Base-by-base conservation (phyloP, 2,797 vertebrate genomes). In the Notolepis coatsorum region DNA sequence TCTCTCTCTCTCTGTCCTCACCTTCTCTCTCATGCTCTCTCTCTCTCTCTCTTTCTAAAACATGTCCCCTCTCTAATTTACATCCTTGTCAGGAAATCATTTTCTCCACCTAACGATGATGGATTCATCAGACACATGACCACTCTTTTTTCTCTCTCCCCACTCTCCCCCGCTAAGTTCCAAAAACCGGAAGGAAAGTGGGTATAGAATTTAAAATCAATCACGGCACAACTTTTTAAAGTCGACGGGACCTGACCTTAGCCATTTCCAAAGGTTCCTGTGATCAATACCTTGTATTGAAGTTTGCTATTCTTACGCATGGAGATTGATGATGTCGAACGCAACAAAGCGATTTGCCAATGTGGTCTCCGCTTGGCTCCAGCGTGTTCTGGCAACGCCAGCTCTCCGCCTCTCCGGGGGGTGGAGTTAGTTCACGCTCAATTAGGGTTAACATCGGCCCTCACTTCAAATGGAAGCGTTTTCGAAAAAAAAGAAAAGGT, bases 301-400 rank as follows among this genome's bases (percentile, higher is more conserved):
- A 79, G 73, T 58, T 77, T 54, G 71, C 79, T 58, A 68, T 77
- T 70, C 68, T 56, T 61, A 54, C 70, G 59, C 73, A 75, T 80
- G 60, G 73, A 81, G 68, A 86, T 82, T 75, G 79, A 86, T 84
- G 71, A 47, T 6, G 69, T 48, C 15, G 59, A 67, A 71, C 65
- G 58, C 61, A 79, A 67, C 57, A 77, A 82, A 84, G 68, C 62
- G 73, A 62, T 71, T 70, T 74, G 67, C 66, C 71, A 8, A 78
- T 77, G n/a, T n/a, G n/a, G 71, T 25, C 46, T 68, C 43, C 21
- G 20, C 53, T 31, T 67, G 30, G 49, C 58, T 39, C 52, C 67
- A 50, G 48, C 5, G n/a, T n/a, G n/a, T n/a, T n/a, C n/a, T n/a
- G 27, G 50, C n/a, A 13, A 31, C 10, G 48, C 61, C 65, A 17